A percentile compares a stretch with the other conserved stretches of the same genome.
Conservation (phyloP, 2,888 invertebrate species). For the Drosophila merina region DNA sequence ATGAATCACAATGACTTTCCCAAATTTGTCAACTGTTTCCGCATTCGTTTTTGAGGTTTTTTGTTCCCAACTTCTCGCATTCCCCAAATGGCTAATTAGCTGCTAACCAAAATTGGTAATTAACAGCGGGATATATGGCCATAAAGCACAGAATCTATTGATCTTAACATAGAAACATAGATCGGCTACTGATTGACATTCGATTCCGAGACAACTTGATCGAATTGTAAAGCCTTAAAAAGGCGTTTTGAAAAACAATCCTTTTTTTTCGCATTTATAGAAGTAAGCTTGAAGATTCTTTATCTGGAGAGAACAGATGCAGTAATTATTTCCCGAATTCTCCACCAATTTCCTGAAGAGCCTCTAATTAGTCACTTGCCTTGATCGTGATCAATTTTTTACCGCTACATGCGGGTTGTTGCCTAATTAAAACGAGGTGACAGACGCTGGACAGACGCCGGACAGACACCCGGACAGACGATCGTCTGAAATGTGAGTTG, state of each 20-base stretch:
- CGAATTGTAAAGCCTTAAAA: conserved; percentile 47
- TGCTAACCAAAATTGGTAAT: conserved; percentile 69
- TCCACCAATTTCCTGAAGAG: conserved; percentile 31
- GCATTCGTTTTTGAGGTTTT: conserved; percentile 13
- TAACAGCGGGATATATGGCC: conserved; percentile 51
- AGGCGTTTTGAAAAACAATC: conserved; percentile 26
- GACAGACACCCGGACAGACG: too few species aligned
- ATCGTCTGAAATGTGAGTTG: conserved; percentile 31
- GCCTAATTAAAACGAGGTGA: conserved; percentile 41
- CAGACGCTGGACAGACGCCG: background rate
- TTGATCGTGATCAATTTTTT: conserved; percentile 11
- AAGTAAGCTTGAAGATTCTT: conserved; percentile 16
- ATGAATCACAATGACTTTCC: conserved; percentile 33
- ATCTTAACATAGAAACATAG: conserved; percentile 22
- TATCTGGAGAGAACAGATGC: conserved; percentile 5
- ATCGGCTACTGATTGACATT: conserved; percentile 63
- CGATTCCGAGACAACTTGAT: conserved; percentile 36
- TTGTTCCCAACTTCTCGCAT: conserved; percentile 35
- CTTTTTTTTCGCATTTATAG: conserved; percentile 18
- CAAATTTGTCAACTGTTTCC: conserved; percentile 32
- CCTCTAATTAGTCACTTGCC: conserved; percentile 39
- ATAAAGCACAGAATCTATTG: conserved; percentile 25
- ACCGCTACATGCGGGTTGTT: conserved; percentile 2
- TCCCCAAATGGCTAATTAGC: conserved; percentile 70
- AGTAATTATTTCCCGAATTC: conserved; percentile 39